Conservation (phyloP, 2,888 invertebrate species). For the Lithodes maja region DNA sequence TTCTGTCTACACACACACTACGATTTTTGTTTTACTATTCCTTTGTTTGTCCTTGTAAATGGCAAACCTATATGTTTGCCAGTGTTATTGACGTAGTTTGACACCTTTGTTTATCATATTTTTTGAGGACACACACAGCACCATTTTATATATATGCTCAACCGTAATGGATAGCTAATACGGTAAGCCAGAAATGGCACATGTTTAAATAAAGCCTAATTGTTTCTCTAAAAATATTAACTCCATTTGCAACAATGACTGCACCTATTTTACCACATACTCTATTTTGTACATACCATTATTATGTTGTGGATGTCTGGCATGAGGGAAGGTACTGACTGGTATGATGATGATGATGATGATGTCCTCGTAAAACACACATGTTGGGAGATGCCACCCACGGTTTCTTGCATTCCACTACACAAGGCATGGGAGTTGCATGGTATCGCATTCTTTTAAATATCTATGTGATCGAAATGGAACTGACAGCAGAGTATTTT, state of each 20-base stretch:
- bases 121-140: too few species aligned
- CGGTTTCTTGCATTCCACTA: not conserved
- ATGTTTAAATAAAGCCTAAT: not conserved
- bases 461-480: not conserved
- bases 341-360: not conserved
- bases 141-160: too few species aligned
- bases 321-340: not conserved
- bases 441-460: not conserved
- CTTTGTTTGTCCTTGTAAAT: too few species aligned
- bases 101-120: too few species aligned
- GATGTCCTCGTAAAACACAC: not conserved
- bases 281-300: not conserved
- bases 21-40: too few species aligned
- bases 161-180: too few species aligned
- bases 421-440: not conserved
- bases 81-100: too few species aligned
- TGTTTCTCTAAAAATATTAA: not conserved
- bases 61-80: too few species aligned
- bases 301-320: not conserved
- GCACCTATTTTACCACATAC: not conserved
- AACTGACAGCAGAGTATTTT: not conserved
- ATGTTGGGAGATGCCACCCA: not conserved
- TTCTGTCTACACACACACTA: too few species aligned
- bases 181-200: too few species aligned
- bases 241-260: not conserved